phyloP scores from a whole-genome alignment of 2,888 invertebrate genomes.

The Hypomecis punctinalis region DNA sequence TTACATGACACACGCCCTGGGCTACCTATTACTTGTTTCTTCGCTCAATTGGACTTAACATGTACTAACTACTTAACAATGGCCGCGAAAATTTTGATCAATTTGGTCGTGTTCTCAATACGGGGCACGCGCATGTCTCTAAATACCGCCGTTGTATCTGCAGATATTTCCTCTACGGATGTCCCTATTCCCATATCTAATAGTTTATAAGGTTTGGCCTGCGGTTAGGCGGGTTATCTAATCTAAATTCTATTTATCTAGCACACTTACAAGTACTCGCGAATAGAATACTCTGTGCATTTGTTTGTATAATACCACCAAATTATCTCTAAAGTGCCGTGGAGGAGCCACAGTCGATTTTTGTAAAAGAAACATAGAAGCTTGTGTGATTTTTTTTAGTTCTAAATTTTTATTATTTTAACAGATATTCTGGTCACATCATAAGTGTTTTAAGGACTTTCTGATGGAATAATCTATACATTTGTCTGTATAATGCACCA shows the following conservation, averaged over 20 bases:
- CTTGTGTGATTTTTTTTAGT: neutral
- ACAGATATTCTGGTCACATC: too few species aligned
- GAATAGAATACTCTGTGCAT: neutral
- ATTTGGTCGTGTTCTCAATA: too few species aligned
- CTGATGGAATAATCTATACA: neutral
- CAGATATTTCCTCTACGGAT: neutral
- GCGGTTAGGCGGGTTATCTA: conserved; percentile 22
- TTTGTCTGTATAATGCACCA: neutral
- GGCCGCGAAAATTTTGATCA: too few species aligned
- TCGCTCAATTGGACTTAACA: too few species aligned
- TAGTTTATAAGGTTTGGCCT: conserved; percentile 9
- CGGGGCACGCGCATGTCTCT: too few species aligned
- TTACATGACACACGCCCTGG: too few species aligned
- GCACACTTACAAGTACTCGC: conserved; percentile 11
- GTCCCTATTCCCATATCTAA: conserved; percentile 13
- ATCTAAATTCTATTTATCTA: conserved; percentile 24
- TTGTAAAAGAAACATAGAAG: too few species aligned
- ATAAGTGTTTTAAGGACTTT: neutral
- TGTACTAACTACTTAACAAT: too few species aligned
- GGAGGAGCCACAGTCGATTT: neutral
- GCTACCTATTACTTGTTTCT: too few species aligned
- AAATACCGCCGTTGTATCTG: too few species aligned
- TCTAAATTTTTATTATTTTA: neutral
- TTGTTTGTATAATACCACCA: neutral
- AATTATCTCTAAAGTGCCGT: neutral